A percentile compares a stretch with the other conserved stretches of the same genome.
Evolutionary conservation across 2,888 invertebrate species (phyloP).

Genomic region (Danaus chrysippus): DNA sequence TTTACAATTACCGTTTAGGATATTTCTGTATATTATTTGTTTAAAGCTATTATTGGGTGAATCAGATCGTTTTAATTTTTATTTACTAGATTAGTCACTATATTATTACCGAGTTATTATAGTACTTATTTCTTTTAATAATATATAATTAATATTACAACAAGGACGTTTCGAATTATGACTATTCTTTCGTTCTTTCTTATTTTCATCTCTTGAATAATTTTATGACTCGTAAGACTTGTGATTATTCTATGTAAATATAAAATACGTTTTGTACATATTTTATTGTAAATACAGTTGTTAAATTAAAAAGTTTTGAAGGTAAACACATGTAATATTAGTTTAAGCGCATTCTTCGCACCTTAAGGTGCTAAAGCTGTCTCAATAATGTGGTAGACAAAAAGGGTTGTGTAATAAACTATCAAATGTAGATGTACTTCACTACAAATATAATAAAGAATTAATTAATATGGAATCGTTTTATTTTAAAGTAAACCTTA

Average conservation of each 20-base stretch:
- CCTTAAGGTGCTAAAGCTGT: constrained; percentile 34
- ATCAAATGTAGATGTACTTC: constrained; percentile 68
- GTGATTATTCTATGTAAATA: constrained; percentile 21
- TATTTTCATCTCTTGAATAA: background rate
- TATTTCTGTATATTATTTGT: too few species aligned
- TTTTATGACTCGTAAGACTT: background rate
- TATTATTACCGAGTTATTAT: too few species aligned
- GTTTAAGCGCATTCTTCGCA: constrained; percentile 11
- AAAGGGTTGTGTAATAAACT: constrained; percentile 75
- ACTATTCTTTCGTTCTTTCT: background rate
- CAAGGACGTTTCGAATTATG: too few species aligned
- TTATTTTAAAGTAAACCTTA: constrained; percentile 15
- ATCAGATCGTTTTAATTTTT: too few species aligned
- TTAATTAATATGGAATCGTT: constrained; percentile 25
- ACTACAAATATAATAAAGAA: constrained; percentile 47
- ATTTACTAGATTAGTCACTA: too few species aligned
- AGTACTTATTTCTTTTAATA: too few species aligned
- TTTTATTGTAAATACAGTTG: constrained; percentile 24
- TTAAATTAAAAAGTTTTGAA: constrained; percentile 21
- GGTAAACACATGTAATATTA: constrained; percentile 20
- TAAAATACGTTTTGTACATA: constrained; percentile 25
- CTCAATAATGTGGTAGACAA: constrained; percentile 58
- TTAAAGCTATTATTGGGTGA: too few species aligned
- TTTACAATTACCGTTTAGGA: too few species aligned
- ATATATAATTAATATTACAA: too few species aligned